These are phyloP conservation scores for Cephus runcator DNA, from an alignment of 2,888 invertebrate species.

Conservation along the genomic window DNA sequence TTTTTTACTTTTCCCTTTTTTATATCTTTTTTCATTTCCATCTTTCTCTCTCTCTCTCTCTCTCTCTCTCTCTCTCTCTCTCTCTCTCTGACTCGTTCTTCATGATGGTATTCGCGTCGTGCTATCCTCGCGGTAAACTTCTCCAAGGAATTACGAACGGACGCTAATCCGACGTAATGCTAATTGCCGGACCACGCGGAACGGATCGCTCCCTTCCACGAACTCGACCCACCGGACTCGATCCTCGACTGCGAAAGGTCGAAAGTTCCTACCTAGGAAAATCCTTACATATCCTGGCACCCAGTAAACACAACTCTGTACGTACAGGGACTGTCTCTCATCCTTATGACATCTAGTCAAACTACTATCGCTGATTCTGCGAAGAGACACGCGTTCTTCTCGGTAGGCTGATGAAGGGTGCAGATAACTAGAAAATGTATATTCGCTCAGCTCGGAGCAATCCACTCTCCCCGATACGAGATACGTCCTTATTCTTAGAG, in stretches of 20 bases:
- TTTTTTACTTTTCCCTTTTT: slow-evolving; percentile 11
- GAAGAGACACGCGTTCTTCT: neutral
- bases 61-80: neutral
- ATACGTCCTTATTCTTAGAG: neutral
- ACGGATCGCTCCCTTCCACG: slow-evolving; percentile 36
- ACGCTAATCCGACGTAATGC: slow-evolving; percentile 47
- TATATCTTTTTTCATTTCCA: slow-evolving; percentile 14
- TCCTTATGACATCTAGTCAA: neutral
- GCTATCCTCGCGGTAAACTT: neutral
- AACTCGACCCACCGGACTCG: slow-evolving; percentile 6
- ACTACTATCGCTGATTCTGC: neutral
- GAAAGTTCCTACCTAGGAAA: neutral
- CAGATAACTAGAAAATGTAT: neutral
- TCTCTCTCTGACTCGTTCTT: neutral
- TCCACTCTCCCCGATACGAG: neutral
- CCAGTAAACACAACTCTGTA: neutral
- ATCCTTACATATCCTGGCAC: neutral
- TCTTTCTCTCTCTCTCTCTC: slow-evolving; percentile 14
- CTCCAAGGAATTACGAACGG: slow-evolving; percentile 26
- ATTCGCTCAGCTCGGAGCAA: neutral
- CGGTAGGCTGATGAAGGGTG: neutral
- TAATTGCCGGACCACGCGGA: slow-evolving; percentile 41
- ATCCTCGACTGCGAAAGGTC: neutral
- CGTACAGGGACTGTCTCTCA: neutral
- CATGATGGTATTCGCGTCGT: neutral